Conservation (phyloP, 1,140 invertebrate species). For the Amyelois transitella region DNA sequence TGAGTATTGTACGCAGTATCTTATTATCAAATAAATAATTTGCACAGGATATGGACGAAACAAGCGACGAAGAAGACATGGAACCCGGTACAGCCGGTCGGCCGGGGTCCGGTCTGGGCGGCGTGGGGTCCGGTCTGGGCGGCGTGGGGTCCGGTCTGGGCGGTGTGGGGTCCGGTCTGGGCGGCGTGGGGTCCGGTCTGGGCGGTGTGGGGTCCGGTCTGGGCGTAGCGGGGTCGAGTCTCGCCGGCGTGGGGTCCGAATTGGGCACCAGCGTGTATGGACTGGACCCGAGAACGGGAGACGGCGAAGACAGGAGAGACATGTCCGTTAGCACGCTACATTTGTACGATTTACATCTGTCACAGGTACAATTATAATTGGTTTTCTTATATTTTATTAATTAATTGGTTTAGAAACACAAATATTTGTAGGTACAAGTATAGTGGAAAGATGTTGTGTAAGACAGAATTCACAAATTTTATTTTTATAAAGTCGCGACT, state of each 20-base stretch:
- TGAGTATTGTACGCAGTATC: too few species aligned
- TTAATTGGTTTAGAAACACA: too few species aligned
- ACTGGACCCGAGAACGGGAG: slow-evolving; percentile 6
- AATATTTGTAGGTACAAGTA: too few species aligned
- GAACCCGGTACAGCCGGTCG: slow-evolving; percentile 6
- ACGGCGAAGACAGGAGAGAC: slow-evolving; percentile 41
- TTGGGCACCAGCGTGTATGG: slow-evolving; percentile 29
- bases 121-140: slow-evolving; percentile 17
- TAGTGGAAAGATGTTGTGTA: too few species aligned
- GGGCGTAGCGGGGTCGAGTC: background rate
- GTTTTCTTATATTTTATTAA: too few species aligned
- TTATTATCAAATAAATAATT: too few species aligned
- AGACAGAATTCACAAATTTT: too few species aligned
- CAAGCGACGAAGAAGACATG: slow-evolving; percentile 50
- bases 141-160: slow-evolving; percentile 26
- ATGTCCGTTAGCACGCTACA: slow-evolving; percentile 71
- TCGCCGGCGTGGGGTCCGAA: slow-evolving; percentile 16
- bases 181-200: slow-evolving; percentile 17
- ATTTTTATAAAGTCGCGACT: too few species aligned
- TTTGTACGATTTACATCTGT: slow-evolving; percentile 65
- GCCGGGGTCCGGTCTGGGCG: slow-evolving; percentile 9
- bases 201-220: slow-evolving; percentile 7
- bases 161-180: slow-evolving; percentile 19
- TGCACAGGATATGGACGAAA: slow-evolving; percentile 58
- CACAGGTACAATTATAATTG: too few species aligned